These are phyloP conservation scores for Parascotia fuliginaria DNA, from an alignment of 2,888 invertebrate species.

Conservation along the genomic window DNA sequence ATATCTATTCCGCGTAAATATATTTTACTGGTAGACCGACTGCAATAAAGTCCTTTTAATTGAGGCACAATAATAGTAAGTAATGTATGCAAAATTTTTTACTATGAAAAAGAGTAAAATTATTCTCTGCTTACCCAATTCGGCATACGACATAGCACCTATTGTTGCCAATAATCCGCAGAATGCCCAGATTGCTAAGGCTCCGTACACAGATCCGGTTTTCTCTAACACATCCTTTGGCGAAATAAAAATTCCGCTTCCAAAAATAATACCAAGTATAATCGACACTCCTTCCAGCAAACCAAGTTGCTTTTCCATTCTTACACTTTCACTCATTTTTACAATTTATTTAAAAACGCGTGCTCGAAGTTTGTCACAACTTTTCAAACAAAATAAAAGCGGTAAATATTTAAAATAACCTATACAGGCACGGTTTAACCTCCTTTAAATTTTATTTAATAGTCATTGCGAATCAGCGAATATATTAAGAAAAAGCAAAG, in stretches of 20 bases:
- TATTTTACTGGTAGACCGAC: too few species aligned
- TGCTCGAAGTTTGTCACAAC: neutral
- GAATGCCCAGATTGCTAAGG: slow-evolving; percentile 94
- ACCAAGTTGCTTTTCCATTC: slow-evolving; percentile 95
- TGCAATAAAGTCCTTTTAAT: too few species aligned
- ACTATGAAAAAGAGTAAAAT: too few species aligned
- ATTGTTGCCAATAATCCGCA: slow-evolving; percentile 96
- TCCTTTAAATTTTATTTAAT: too few species aligned
- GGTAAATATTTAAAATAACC: too few species aligned
- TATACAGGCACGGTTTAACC: slow-evolving; percentile 30
- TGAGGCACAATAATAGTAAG: too few species aligned
- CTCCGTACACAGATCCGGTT: slow-evolving; percentile 95
- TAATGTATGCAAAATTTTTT: too few species aligned
- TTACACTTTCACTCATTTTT: slow-evolving; percentile 85
- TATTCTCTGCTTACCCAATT: slow-evolving; percentile 90
- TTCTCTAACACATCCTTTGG: slow-evolving; percentile 97
- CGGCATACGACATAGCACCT: slow-evolving; percentile 98
- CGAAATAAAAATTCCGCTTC: slow-evolving; percentile 98
- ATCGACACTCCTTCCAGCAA: slow-evolving; percentile 96
- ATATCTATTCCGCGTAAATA: neutral
- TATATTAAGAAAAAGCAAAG: too few species aligned
- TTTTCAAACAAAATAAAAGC: neutral
- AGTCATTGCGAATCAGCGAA: too few species aligned
- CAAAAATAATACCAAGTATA: slow-evolving; percentile 97
- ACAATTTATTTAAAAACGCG: neutral